phyloP scores from a whole-genome alignment of 2,113 vertebrate species.

The Pseudopipra pipra region DNA sequence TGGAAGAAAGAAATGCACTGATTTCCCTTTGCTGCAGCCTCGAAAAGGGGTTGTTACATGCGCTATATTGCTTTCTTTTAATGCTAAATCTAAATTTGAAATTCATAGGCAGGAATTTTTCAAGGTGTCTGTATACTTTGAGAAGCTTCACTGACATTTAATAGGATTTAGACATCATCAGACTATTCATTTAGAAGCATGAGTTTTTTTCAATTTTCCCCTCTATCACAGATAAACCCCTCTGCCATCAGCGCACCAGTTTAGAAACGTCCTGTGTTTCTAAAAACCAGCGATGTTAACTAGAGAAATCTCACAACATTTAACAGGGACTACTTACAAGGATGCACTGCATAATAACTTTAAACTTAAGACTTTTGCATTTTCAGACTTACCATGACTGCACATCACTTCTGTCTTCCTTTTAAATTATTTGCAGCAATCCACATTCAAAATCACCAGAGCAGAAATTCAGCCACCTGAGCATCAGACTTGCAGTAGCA shows the following conservation, averaged over 20 bases:
- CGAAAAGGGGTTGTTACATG: rapidly evolving
- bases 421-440: neutral
- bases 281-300: neutral
- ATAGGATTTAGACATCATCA: neutral
- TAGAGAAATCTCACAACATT: neutral
- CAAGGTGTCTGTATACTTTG: neutral
- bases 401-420: neutral
- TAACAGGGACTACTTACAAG: neutral
- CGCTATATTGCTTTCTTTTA: neutral
- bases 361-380: neutral
- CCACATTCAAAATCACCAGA: rapidly evolving
- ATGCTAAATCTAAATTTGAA: neutral
- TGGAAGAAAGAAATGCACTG: rapidly evolving
- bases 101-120: neutral
- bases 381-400: neutral
- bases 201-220: neutral
- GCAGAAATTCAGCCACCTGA: neutral
- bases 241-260: neutral
- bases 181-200: neutral
- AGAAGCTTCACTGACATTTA: neutral
- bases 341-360: neutral
- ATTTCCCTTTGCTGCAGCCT: neutral
- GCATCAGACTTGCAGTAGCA: rapidly evolving
- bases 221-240: neutral
- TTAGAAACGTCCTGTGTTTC: neutral